Percentiles rank a stretch among this genome's conserved stretches.
Conservation (phyloP, 1,140 invertebrate genomes). For the Drusus annulatus region DNA sequence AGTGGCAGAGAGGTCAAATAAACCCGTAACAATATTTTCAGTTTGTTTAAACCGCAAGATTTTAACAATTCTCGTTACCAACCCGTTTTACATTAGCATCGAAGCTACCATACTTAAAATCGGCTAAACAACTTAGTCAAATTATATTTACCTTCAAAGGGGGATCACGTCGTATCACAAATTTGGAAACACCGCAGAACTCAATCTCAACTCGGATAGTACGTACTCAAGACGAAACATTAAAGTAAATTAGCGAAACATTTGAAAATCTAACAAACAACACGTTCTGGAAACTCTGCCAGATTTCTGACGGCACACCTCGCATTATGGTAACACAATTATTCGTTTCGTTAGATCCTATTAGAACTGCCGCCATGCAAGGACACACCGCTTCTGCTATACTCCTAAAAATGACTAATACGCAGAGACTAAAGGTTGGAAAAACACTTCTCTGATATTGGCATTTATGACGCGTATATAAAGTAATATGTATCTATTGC, state of each 20-base stretch:
- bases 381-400: not conserved
- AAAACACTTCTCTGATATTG: not conserved
- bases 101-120: slow-evolving; percentile 1
- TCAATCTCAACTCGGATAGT: slow-evolving; percentile 4
- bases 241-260: slow-evolving; percentile 31
- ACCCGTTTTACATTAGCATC: not conserved
- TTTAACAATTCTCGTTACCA: not conserved
- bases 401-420: slow-evolving; percentile 3
- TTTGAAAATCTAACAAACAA: slow-evolving; percentile 34
- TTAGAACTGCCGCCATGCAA: slow-evolving; percentile 34
- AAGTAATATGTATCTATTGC: not conserved
- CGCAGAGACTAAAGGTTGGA: not conserved
- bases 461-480: not conserved
- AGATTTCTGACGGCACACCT: slow-evolving; percentile 24
- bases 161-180: not conserved
- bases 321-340: slow-evolving; percentile 45
- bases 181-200: slow-evolving; percentile 5
- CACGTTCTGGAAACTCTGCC: slow-evolving; percentile 28
- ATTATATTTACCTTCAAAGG: slow-evolving; percentile 12
- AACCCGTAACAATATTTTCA: too few relatives aligned
- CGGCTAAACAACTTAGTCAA: slow-evolving; percentile 7
- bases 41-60: too few relatives aligned
- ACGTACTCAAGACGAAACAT: slow-evolving; percentile 22
- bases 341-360: slow-evolving; percentile 52
- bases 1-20: too few relatives aligned